These are phyloP conservation scores for Hydriomena furcata DNA, from an alignment of 2,888 invertebrate species.

Conservation along the genomic window DNA sequence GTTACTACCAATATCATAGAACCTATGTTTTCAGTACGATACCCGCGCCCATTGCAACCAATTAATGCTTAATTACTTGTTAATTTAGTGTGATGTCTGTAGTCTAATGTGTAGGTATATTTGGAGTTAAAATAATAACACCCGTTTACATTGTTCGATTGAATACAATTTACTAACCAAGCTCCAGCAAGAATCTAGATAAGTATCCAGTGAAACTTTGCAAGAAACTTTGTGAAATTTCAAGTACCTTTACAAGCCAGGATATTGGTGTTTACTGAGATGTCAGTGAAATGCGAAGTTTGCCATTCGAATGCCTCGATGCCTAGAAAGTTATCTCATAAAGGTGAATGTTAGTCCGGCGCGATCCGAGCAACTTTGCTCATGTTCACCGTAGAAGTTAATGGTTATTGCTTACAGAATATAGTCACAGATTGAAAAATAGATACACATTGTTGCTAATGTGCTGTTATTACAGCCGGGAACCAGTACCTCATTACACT, in stretches of 20 bases:
- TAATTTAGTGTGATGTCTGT: slow-evolving; percentile 48
- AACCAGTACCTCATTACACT: not conserved
- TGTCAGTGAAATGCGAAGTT: slow-evolving; percentile 28
- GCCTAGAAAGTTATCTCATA: slow-evolving; percentile 36
- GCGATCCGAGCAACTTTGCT: slow-evolving; percentile 30
- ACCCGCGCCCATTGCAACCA: slow-evolving; percentile 50
- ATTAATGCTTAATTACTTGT: slow-evolving; percentile 65
- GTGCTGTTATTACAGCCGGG: not conserved
- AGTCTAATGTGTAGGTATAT: slow-evolving; percentile 21
- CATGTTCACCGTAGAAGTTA: slow-evolving; percentile 28
- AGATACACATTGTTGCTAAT: not conserved
- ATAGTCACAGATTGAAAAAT: slow-evolving; percentile 7
- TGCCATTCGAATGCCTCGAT: slow-evolving; percentile 18
- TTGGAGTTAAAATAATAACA: slow-evolving; percentile 16
- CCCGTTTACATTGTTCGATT: not conserved
- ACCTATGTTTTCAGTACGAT: slow-evolving; percentile 29
- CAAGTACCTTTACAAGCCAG: slow-evolving; percentile 7
- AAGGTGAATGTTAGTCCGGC: slow-evolving; percentile 31
- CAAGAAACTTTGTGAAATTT: slow-evolving; percentile 5
- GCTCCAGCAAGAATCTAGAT: not conserved
- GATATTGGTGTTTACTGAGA: slow-evolving; percentile 27
- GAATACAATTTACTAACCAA: not conserved
- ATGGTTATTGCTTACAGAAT: slow-evolving; percentile 28
- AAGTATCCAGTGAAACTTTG: not conserved
- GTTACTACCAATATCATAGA: not conserved